phyloP scores from a whole-genome alignment of 2,113 vertebrate genomes.

The Zootoca vivipara region DNA sequence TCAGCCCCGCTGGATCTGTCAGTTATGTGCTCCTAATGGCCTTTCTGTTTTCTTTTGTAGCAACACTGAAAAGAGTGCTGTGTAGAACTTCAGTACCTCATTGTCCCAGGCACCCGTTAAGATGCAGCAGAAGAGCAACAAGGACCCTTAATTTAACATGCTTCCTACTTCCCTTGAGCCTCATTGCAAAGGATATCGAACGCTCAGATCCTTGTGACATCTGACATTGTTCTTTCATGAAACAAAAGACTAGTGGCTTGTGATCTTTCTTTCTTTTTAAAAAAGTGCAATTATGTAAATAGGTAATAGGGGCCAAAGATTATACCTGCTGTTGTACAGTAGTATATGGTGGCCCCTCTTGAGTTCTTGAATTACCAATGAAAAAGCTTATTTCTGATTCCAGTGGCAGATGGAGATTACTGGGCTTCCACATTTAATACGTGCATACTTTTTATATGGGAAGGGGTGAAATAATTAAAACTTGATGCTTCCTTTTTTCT shows the following conservation, averaged over 20 bases:
- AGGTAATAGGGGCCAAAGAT: constrained; percentile 12
- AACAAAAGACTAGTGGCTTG: not conserved
- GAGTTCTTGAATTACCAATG: constrained; percentile 21
- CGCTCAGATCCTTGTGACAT: not conserved
- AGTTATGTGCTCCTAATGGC: constrained; percentile 3
- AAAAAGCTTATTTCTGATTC: constrained; percentile 25
- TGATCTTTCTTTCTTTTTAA: not conserved
- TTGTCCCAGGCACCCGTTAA: not conserved
- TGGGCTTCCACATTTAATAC: constrained; percentile 5
- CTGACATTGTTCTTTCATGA: not conserved
- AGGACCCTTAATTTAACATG: not conserved
- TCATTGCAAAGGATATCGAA: not conserved
- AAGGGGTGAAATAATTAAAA: constrained; percentile 31
- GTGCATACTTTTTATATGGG: constrained; percentile 20
- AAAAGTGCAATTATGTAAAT: constrained; percentile 28
- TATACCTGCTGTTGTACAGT: constrained; percentile 46
- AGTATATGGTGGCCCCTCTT: constrained; percentile 29
- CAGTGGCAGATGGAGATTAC: not conserved
- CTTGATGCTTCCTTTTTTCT: constrained; percentile 54
- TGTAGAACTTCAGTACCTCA: constrained; percentile 33
- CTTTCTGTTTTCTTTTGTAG: constrained; percentile 20
- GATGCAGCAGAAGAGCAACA: constrained; percentile 24
- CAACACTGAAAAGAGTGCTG: constrained; percentile 16
- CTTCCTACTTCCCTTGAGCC: not conserved
- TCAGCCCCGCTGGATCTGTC: not conserved